phyloP scores from a whole-genome alignment of 2,797 vertebrate species.

The Hemitrygon akajei region DNA sequence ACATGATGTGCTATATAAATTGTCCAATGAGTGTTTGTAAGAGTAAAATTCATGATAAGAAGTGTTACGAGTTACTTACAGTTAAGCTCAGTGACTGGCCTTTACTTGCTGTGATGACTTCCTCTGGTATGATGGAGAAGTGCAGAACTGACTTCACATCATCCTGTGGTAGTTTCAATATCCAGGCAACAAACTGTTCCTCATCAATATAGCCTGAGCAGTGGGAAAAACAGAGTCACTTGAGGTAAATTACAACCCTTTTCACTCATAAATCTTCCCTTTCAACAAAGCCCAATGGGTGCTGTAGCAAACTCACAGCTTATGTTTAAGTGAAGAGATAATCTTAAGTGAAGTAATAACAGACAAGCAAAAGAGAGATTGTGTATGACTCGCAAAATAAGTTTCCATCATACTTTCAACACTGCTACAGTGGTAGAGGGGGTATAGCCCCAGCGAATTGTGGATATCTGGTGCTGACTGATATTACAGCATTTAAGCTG shows the following conservation, averaged over 20 bases:
- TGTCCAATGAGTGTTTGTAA: too few species aligned
- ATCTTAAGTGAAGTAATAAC: neutral
- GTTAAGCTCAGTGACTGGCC: neutral
- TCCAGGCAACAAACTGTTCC: conserved; percentile 39
- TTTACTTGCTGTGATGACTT: conserved; percentile 22
- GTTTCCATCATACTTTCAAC: neutral
- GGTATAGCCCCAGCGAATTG: neutral
- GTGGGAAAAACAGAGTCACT: neutral
- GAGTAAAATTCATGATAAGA: neutral
- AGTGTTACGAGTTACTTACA: conserved; percentile 22
- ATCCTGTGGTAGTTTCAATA: conserved; percentile 28
- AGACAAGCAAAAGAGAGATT: too few species aligned
- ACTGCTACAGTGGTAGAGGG: neutral
- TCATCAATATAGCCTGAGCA: conserved; percentile 41
- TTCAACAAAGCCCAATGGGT: neutral
- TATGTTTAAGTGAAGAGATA: neutral
- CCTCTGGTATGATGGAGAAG: neutral
- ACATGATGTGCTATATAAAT: neutral
- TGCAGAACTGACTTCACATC: neutral
- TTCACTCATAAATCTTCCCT: neutral
- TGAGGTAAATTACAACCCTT: neutral
- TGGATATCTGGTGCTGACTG: neutral
- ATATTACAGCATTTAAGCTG: neutral
- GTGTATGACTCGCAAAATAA: neutral
- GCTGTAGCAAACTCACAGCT: neutral